Evolutionary conservation across 2,797 vertebrate genomes (phyloP).

Genomic region (Chrosomus eos): DNA sequence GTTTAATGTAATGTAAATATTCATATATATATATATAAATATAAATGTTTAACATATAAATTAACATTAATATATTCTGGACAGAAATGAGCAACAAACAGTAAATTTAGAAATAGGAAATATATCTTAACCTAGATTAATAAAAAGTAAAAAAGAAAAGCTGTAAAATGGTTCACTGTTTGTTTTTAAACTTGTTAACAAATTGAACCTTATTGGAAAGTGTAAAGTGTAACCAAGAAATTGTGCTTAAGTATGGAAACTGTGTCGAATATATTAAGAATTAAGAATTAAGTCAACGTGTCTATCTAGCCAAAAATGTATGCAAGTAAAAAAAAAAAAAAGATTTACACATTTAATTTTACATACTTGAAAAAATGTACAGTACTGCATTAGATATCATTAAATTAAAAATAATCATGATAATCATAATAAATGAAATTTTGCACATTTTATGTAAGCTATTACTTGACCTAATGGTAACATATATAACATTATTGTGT

Average conservation of each 20-base stretch:
- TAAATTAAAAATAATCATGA: no score
- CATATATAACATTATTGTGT: not conserved
- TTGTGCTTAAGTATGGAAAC: not conserved
- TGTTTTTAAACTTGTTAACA: not conserved
- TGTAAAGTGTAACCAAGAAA: not conserved
- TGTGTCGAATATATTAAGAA: not conserved
- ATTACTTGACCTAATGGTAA: not conserved
- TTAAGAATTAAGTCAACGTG: not conserved
- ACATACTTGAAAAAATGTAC: not conserved
- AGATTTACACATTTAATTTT: not conserved
- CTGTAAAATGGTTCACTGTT: not conserved
- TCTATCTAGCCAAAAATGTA: not conserved
- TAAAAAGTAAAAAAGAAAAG: no score
- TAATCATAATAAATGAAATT: no score
- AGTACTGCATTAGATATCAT: not conserved
- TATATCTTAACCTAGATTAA: not conserved
- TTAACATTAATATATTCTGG: not conserved
- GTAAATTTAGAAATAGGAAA: not conserved
- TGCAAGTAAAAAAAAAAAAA: not conserved
- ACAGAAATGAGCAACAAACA: not conserved
- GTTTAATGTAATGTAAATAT: not conserved
- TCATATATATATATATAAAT: not conserved
- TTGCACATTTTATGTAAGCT: not conserved
- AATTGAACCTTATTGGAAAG: not conserved
- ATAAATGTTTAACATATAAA: not conserved